These are phyloP conservation scores for Tyto alba DNA, from an alignment of 2,113 vertebrate species.

Conservation along the genomic window DNA sequence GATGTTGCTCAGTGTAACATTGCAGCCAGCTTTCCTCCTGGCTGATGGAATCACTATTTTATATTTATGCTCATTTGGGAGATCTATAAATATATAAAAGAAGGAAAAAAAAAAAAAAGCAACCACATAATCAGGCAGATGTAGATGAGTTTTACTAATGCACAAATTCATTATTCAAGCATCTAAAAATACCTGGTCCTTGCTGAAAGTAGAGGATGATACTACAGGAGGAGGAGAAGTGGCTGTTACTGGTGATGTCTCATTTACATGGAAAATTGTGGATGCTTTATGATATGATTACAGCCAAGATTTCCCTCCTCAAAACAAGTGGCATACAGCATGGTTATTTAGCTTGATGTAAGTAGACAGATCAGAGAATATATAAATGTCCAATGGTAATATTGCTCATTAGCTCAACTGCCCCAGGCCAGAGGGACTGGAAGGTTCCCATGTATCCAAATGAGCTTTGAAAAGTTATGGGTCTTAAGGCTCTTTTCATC, in stretches of 20 bases:
- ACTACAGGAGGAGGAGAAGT: background rate
- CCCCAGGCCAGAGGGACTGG: background rate
- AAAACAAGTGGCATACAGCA: background rate
- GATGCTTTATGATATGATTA: background rate
- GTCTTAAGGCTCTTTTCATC: background rate
- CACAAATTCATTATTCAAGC: slow-evolving; percentile 40
- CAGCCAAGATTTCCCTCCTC: background rate
- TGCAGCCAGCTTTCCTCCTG: background rate
- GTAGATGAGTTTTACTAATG: slow-evolving; percentile 35
- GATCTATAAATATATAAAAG: slow-evolving; percentile 24
- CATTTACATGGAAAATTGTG: background rate
- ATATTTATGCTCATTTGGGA: slow-evolving; percentile 33
- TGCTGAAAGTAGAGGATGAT: slow-evolving; percentile 7
- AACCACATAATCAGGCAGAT: slow-evolving; percentile 11
- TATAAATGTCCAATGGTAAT: background rate
- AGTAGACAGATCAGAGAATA: background rate
- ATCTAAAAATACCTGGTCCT: slow-evolving; percentile 43
- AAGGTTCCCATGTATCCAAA: background rate
- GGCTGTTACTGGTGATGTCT: background rate
- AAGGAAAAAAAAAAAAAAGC: too few relatives aligned
- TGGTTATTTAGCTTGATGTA: background rate
- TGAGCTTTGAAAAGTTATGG: background rate
- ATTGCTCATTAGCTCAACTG: background rate
- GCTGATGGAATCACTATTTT: slow-evolving; percentile 23
- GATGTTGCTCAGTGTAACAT: background rate